phyloP scores from a whole-genome alignment of 23 tunicate species.

The Trididemnum clinides region DNA sequence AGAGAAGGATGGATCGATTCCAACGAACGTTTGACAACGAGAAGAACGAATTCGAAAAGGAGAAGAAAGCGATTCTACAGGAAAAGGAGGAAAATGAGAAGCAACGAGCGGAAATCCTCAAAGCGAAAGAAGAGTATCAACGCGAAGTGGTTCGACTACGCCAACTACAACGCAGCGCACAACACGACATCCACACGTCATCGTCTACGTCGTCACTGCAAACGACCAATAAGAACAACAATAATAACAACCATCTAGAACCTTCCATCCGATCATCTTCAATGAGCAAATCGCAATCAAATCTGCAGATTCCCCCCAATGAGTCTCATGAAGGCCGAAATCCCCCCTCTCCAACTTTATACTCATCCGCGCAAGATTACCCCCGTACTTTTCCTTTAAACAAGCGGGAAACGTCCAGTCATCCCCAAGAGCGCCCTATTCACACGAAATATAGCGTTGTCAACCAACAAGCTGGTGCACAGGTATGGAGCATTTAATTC shows the following conservation, averaged over 20 bases:
- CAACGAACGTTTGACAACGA: constrained; percentile 53
- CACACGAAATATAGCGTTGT: constrained; percentile 87
- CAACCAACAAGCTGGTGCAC: constrained; percentile 46
- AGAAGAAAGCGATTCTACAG: constrained; percentile 24
- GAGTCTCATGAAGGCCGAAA: neutral
- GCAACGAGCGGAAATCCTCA: constrained; percentile 33
- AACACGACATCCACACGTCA: constrained; percentile 5
- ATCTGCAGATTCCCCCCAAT: constrained; percentile 45
- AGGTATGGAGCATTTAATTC: constrained; percentile 29
- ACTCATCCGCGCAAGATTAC: constrained; percentile 46
- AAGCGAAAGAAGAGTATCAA: constrained; percentile 70
- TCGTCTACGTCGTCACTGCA: constrained; percentile 4
- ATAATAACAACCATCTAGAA: constrained; percentile 40
- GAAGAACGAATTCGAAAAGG: constrained; percentile 32
- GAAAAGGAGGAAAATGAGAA: constrained; percentile 50
- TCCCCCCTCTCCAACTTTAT: constrained; percentile 62
- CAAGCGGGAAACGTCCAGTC: constrained; percentile 39
- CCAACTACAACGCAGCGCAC: constrained; percentile 46
- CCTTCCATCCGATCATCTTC: neutral
- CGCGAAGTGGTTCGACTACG: constrained; percentile 61
- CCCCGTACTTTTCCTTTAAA: constrained; percentile 70
- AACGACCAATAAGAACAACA: constrained; percentile 42
- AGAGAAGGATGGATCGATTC: constrained; percentile 39
- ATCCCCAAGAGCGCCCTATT: constrained; percentile 45
- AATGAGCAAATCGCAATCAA: constrained; percentile 62